Base-by-base conservation (phyloP, 2,113 vertebrate species). In the Anhinga rufa region DNA sequence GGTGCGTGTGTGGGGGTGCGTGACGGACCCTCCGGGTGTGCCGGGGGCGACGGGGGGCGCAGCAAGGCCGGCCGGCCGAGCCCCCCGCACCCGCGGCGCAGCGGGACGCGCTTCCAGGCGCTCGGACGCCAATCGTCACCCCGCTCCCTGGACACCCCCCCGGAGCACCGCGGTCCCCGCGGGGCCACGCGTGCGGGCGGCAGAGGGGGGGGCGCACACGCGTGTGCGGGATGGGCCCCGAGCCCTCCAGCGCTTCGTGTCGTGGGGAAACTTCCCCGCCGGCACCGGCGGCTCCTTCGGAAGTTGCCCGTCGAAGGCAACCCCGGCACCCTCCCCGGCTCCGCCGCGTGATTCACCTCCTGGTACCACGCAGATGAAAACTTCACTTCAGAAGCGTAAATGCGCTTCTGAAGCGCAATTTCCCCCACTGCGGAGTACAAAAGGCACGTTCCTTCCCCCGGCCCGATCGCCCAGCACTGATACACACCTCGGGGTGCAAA, bases 21-120 rank as follows among this genome's bases (percentile, higher is more conserved):
- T 9, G 4, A 17, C n/a, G 7, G 57, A 40, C 32, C 64, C 57
- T 9, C 28, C 6, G 4, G 2, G 38, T 12, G 34, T 34, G 38
- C 1, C 9, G 4, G 5, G 54, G 42, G 29, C 1, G 21, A 19
- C 10, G 3, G 42, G 18, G 54, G 40, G 5, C 7, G 69, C 82
- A 14, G 55, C 89, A 51, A 72, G 44, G 40, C 7, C 65, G 7
- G 4, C n/a, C 24, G 5, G 54, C 60, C 21, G 1, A 86, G 25
- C 22, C 55, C 42, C 51, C 2, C 2, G 0, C 29, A 4, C 52
- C 29, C 15, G 1, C 34, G 0, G 18, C 3, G 0, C 62, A 28
- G 12, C 6, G 4, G 46, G 66, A 10, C 19, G 0, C 8, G 31
- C 24, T 77, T 42, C 51, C 57, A 7, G 70, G 14, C 19, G 5